Base-by-base conservation (phyloP, 2,888 invertebrate genomes). In the Drosophila cognata region DNA sequence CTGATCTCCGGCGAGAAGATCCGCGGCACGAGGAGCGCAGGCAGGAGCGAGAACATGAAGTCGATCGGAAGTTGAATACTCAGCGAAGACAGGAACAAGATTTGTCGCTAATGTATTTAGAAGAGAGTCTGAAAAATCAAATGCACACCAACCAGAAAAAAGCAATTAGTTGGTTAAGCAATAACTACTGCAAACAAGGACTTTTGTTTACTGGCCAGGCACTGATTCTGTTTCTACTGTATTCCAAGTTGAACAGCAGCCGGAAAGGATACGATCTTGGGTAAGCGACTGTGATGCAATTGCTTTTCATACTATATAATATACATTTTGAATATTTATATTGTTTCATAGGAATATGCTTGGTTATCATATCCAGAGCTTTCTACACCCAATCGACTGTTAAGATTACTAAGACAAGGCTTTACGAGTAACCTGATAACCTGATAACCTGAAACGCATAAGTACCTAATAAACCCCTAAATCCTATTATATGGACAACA, bases 141-240 rank as follows among this genome's bases (percentile, higher is more conserved):
- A 21, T 28, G 18, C 13, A 29, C 1, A 11, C 62, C 8, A 36
- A 16, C 6, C 48, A 73, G 41, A 6, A 56, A 13, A 57, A 31
- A 13, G 2, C 58, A 10, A 70, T 25, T 21, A 58, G 43, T 41
- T 82, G 73, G 82, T 1, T 74, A 10, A 58, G 57, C 61, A 61
- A 33, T 33, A n/a, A 43, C 53, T 67, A 58, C 43, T 68, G 58
- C 7, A 75, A 82, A 11, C 80, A 86, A 1, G 75, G 68, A n/a
- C 59, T 83, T 0, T 60, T 83, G 35, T 36, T 84, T 38, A 46
- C 71, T 31, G 76, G 58, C 1, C 84, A 84, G 43, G 53, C 78
- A 10, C 46, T 84, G 33, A 38, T 84, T 5, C 51, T 84, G 48
- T 38, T 86, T 7, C 21, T 81, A 0, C 51, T 84, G 11, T 83